Base-by-base conservation (phyloP, 1,140 invertebrate species). In the Anastrepha obliqua region DNA sequence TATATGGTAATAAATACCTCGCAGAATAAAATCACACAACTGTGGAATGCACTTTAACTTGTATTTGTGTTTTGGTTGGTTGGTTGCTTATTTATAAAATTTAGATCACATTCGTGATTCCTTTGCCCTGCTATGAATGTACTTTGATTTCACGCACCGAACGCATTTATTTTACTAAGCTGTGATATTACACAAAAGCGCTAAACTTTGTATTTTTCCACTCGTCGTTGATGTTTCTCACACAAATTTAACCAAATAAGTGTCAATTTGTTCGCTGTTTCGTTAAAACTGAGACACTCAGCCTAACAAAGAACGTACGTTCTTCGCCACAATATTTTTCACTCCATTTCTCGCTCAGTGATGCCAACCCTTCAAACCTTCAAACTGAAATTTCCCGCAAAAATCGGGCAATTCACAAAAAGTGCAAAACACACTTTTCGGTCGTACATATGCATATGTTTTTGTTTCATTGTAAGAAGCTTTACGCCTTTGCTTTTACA, bases 261-360 rank as follows among this genome's bases (percentile, higher is more conserved):
- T 74, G 11, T 81, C 15, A n/a, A 55, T 55, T 13, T 11, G 1
- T 81, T 58, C 74, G 47, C 74, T 81, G 17, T 58, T n/a, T 81
- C 74, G n/a, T 81, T 81, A 55, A 81, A 81, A 81, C 74, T 81
- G 74, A 47, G 47, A 58, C 47, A 51, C 29, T 29, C 29, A 29
- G 29, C 29, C 29, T 29, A 29, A 29, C 29, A 29, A 29, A 29
- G 29, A 29, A 29, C 29, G 29, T 29, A 29, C 29, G 29, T 29
- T 29, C 29, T 29, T 29, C 29, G 29, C 29, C 29, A 55, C 44
- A 81, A 81, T 8, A 81, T 55, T 81, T 13, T 62, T 62, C 29
- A 29, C 29, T 29, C 29, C 29, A 29, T 29, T 29, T 29, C 29
- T 8, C 7, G n/a, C 60, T 4, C 60, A n/a, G n/a, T 17, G 60